Evolutionary conservation across 2,797 vertebrate genomes (phyloP).

Genomic region (Avahi laniger): DNA sequence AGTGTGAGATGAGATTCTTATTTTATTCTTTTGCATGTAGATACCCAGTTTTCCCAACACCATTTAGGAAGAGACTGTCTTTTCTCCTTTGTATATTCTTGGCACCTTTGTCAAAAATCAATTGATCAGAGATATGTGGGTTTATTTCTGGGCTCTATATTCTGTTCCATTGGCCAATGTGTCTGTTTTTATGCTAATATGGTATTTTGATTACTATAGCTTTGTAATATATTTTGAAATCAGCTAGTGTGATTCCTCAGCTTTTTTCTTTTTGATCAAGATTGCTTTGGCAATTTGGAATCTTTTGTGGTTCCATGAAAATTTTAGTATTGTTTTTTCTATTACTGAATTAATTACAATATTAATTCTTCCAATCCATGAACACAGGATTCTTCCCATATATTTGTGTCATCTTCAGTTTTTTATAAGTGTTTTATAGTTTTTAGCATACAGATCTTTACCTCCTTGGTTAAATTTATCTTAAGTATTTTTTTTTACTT

Average conservation of each 20-base stretch:
- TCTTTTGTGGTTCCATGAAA: not conserved
- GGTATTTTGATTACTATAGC: not conserved
- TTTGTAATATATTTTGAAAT: not conserved
- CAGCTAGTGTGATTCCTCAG: not conserved
- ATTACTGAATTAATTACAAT: too few species aligned
- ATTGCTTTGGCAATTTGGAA: not conserved
- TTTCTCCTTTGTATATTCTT: not conserved
- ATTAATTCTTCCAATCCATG: not conserved
- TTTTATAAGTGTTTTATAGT: not conserved
- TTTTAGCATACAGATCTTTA: not conserved
- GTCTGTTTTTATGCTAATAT: not conserved
- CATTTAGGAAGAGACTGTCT: not conserved
- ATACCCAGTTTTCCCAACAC: not conserved
- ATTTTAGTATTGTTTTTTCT: not conserved
- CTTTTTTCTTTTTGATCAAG: not conserved
- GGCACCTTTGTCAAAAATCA: not conserved
- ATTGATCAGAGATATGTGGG: not conserved
- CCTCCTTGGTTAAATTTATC: not conserved
- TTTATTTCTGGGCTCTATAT: not conserved
- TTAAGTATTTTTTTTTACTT: not conserved
- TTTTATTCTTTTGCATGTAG: not conserved
- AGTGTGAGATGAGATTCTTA: not conserved
- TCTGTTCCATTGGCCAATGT: not conserved
- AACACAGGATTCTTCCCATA: not conserved
- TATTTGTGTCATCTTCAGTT: not conserved